Conservation (phyloP, 2,888 invertebrate genomes). For the Timema podura region DNA sequence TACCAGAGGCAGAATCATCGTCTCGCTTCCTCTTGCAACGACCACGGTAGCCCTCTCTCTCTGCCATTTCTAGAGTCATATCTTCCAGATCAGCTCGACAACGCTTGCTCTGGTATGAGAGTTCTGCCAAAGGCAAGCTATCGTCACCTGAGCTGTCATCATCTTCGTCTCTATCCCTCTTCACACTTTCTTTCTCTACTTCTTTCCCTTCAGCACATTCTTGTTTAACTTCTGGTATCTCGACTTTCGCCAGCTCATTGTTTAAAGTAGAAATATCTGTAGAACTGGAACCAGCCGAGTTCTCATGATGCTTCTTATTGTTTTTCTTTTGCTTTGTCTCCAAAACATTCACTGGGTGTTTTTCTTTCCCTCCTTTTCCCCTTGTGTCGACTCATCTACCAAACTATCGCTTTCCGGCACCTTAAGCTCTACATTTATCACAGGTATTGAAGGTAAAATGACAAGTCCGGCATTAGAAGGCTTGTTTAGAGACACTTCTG, state of each 20-base stretch:
- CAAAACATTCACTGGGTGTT: no score
- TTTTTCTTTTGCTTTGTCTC: not conserved
- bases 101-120: no score
- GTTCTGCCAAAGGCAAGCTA: slow-evolving; percentile 11
- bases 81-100: no score
- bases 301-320: not conserved
- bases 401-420: no score
- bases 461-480: not conserved
- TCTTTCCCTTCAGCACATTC: slow-evolving; percentile 2
- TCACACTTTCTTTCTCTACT: not conserved
- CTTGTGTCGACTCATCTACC: not conserved
- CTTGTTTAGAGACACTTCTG: not conserved
- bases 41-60: no score
- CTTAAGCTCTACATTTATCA: slow-evolving; percentile 22
- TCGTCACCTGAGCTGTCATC: slow-evolving; percentile 6
- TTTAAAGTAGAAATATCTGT: not conserved
- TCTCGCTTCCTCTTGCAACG: no score
- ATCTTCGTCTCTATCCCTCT: not conserved
- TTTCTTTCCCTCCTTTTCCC: not conserved
- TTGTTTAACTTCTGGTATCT: not conserved
- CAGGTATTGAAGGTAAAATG: slow-evolving; percentile 15
- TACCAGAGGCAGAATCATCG: no score
- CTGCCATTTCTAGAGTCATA: no score
- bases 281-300: not conserved
- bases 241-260: not conserved